Evolutionary conservation across 2,888 invertebrate species (phyloP), one percentile per base, ranked within the genome.

Genomic region (Cantharis rufa): DNA sequence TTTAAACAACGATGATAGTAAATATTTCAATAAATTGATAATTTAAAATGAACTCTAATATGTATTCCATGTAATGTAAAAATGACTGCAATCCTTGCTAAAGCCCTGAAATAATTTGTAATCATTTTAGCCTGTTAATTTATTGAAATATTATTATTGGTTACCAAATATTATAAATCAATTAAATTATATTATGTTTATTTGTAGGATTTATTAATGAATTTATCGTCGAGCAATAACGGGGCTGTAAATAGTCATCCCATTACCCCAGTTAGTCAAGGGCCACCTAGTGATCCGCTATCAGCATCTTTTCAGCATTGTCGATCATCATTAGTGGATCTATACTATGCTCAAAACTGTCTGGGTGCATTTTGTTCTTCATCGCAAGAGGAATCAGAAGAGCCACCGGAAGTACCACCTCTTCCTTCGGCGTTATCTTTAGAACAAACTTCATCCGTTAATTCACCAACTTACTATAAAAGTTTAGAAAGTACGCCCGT

Each of bases 191-290:
- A 21, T 70, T 10, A 4, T 63, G 10, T 76, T 74, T 80, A 82
- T 82, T 62, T 66, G n/a, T 85, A 91, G 91, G 91, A 91, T 80
- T 87, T 91, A 21, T 87, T 92, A 78, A 88, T 91, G 88, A 91
- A 91, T 85, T 88, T 91, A 78, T 90, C 91, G 13, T 90, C 91
- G 24, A 88, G 89, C 80, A 89, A 89, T 81, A 87, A 86, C 77
- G 85, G 84, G 32, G 83, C 85, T 70, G 84, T 83, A 70, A 85
- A 83, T 71, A 87, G 86, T 80, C 86, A 86, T 74, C 87, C 88
- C 68, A 88, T 88, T 62, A 88, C 89, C 13, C 88, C 89, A 13
- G 86, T 87, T 21, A 86, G 86, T 78, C 87, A 86, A 80, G 87
- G 86, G 73, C 86, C 86, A 9, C 84, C 86, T 13, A 83, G 84